Conservation (phyloP, 1,140 invertebrate species). For the Parapsyche elsis region DNA sequence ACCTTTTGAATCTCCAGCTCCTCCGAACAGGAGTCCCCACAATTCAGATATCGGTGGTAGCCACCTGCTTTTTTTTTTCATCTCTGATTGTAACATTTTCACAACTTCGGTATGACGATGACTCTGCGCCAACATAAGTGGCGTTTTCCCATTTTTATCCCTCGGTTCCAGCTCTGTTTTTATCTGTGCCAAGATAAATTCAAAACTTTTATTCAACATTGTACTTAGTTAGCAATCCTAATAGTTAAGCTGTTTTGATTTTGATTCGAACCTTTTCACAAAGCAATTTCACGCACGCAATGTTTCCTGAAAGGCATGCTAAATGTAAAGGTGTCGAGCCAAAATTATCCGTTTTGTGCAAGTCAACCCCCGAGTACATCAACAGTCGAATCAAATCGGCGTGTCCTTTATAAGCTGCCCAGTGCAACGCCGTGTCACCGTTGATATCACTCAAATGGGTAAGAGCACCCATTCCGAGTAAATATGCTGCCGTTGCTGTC, state of each 20-base stretch:
- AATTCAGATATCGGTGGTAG: slow-evolving; percentile 87
- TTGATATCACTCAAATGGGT: slow-evolving; percentile 90
- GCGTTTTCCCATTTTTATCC: slow-evolving; percentile 93
- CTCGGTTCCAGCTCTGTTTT: slow-evolving; percentile 85
- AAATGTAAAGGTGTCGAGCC: slow-evolving; percentile 93
- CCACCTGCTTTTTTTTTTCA: slow-evolving; percentile 83
- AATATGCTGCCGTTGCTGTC: slow-evolving; percentile 87
- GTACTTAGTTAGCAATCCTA: slow-evolving; percentile 19
- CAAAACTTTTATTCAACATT: too few relatives aligned
- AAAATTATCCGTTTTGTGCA: slow-evolving; percentile 91
- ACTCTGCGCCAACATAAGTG: slow-evolving; percentile 86
- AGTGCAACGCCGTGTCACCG: slow-evolving; percentile 91
- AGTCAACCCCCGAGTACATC: slow-evolving; percentile 90
- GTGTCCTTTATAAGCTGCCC: slow-evolving; percentile 94
- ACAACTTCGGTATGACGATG: slow-evolving; percentile 88
- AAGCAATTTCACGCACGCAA: slow-evolving; percentile 81
- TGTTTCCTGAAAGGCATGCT: slow-evolving; percentile 89
- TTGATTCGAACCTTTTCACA: slow-evolving; percentile 80
- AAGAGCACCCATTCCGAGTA: slow-evolving; percentile 87
- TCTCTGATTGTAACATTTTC: slow-evolving; percentile 81
- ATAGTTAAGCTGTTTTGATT: too few relatives aligned
- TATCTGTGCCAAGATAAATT: slow-evolving; percentile 66
- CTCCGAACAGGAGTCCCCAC: slow-evolving; percentile 90
- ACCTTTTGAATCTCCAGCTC: slow-evolving; percentile 88
- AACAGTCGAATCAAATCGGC: slow-evolving; percentile 86